phyloP scores from a whole-genome alignment of 2,888 invertebrate species.

The Pyrgus malvae region DNA sequence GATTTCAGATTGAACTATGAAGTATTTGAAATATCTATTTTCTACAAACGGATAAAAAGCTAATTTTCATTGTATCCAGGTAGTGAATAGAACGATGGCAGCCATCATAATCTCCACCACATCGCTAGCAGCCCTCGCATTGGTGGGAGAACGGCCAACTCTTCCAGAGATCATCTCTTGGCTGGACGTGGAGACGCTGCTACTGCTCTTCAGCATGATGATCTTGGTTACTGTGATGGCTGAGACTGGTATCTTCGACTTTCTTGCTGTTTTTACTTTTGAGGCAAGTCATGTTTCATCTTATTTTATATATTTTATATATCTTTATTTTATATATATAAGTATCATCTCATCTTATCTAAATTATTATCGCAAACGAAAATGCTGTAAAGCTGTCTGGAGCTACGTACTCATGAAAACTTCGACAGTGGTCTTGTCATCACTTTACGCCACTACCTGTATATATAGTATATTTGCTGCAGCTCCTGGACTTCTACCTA shows the following conservation, averaged over 20 bases:
- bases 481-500: too few relatives aligned
- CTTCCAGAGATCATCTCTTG: constrained; percentile 90
- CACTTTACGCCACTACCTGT: too few relatives aligned
- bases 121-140: constrained; percentile 88
- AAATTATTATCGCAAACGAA: too few relatives aligned
- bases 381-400: too few relatives aligned
- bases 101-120: constrained; percentile 91
- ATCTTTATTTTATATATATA: too few relatives aligned
- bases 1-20: too few relatives aligned
- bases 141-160: constrained; percentile 88
- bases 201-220: constrained; percentile 95
- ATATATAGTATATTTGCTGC: too few relatives aligned
- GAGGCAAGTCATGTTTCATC: constrained; percentile 77
- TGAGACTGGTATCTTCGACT: constrained; percentile 95
- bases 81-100: constrained; percentile 92
- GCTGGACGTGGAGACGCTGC: constrained; percentile 92
- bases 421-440: too few relatives aligned
- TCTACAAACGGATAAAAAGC: background rate
- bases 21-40: too few relatives aligned
- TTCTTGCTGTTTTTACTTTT: constrained; percentile 89
- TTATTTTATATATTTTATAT: too few relatives aligned
- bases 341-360: too few relatives aligned
- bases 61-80: constrained; percentile 61
- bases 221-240: constrained; percentile 92
- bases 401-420: too few relatives aligned